A percentile compares a stretch with the other conserved stretches of the same genome.
Evolutionary conservation across 2,888 invertebrate species (phyloP).

Genomic region (Phortica okadai): DNA sequence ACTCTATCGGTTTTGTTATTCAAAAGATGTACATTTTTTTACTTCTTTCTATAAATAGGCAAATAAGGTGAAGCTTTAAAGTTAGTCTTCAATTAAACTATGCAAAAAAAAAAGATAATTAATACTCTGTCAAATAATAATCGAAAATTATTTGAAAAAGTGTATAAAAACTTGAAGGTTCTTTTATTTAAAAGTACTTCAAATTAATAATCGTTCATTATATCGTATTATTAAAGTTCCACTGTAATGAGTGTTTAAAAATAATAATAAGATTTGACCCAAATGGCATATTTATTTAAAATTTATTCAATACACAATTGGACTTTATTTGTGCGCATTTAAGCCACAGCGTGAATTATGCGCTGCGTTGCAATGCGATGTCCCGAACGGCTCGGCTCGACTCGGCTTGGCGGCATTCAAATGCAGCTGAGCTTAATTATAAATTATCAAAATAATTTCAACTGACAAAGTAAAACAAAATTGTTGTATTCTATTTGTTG

Average conservation of each 20-base stretch:
- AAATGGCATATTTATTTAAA: constrained; percentile 13
- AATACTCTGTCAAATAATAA: not conserved
- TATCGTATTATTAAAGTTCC: not conserved
- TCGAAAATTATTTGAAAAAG: not conserved
- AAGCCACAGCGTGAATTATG: constrained; percentile 21
- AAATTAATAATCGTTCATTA: too few species aligned
- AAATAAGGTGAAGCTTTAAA: too few species aligned
- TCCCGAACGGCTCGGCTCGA: too few species aligned
- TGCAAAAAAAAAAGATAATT: not conserved
- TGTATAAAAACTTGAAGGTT: not conserved
- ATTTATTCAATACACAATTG: constrained; percentile 15
- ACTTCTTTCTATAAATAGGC: too few species aligned
- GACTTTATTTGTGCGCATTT: constrained; percentile 3
- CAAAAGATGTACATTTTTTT: too few species aligned
- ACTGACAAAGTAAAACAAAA: not conserved
- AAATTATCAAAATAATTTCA: constrained; percentile 26
- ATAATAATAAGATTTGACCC: not conserved
- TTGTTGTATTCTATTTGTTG: not conserved
- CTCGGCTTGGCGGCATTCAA: not conserved
- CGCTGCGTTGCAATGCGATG: not conserved
- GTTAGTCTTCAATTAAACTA: too few species aligned
- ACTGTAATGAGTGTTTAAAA: not conserved
- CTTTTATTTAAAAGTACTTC: too few species aligned
- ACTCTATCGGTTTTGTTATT: too few species aligned
- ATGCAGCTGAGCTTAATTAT: constrained; percentile 19